Conservation (phyloP, 2,888 invertebrate genomes). For the Metalampra italica region DNA sequence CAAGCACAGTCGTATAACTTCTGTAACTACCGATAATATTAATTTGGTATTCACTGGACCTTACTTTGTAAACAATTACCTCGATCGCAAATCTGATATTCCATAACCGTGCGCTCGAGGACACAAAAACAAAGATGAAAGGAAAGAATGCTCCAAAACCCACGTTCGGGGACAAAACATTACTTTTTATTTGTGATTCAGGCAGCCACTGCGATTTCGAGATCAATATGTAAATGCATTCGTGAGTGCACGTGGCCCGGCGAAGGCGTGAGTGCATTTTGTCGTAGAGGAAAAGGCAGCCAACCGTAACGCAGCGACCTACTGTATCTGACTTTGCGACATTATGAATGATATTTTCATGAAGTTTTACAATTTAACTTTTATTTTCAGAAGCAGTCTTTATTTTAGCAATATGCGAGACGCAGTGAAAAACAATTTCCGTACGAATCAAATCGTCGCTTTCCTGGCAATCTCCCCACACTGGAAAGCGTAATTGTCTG, state of each 20-base stretch:
- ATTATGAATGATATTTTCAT: slow-evolving; percentile 32
- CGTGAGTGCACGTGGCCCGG: slow-evolving; percentile 48
- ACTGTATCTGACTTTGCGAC: slow-evolving; percentile 46
- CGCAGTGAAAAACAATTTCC: no score
- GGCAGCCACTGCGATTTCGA: slow-evolving; percentile 56
- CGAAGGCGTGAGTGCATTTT: slow-evolving; percentile 66
- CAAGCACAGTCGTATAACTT: no score
- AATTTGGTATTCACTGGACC: no score
- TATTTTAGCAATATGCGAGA: no score
- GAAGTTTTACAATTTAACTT: background rate
- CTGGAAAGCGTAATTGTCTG: no score
- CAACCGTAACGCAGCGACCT: slow-evolving; percentile 39
- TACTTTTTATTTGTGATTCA: slow-evolving; percentile 52
- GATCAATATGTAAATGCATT: slow-evolving; percentile 73
- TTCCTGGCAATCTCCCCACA: no score
- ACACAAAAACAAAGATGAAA: no score
- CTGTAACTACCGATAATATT: no score
- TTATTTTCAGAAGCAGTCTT: background rate
- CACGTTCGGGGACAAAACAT: slow-evolving; percentile 24
- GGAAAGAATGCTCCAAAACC: background rate
- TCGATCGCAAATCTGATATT: no score
- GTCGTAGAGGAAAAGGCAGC: slow-evolving; percentile 54
- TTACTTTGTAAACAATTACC: no score
- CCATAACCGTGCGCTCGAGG: no score
- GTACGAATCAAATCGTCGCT: background rate